Evolutionary conservation across 2,888 invertebrate genomes (phyloP), one percentile per base, ranked within the genome.

Genomic region (Agrochola circellaris): DNA sequence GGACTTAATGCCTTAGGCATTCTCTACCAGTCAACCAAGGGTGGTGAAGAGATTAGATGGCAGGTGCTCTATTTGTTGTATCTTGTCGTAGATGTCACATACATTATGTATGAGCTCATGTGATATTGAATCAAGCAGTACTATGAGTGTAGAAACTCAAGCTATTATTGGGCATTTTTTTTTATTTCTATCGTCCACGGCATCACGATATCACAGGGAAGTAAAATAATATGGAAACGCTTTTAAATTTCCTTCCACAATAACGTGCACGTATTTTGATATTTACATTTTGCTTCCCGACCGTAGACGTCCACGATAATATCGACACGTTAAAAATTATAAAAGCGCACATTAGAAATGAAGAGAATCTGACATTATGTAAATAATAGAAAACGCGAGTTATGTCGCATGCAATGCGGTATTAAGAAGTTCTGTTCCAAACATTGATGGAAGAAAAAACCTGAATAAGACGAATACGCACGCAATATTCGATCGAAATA

Each of bases 71-170:
- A n/a, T n/a, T n/a, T n/a, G 65, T 54, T 69, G 38, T 51, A 70
- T 70, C 58, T 61, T 48, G 58, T 67, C 34, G 38, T 26, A 77
- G 3, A 48, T 48, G 64, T 73, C 79, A 64, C 81, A 64, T 58
- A 23, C 20, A 51, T 38, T 48, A 61, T 48, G 34, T 34, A 68
- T 26, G 56, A 68, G 34, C 8, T 58, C 15, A 51, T 51, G 51
- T 23, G 8, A 4, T 60, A 60, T 17, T 30, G 7, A 60, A 60
- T 17, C 26, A 60, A 60, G 17, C 60, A 30, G 8, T 60, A 60
- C 17, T 56, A 56, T 56, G 56, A 26, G 6, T 56, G 26, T 26
- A 56, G 26, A 26, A 26, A 13, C 15, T 26, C 6, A 56, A 56
- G 13, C 13, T n/a, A 13, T 56, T 56, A n/a, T n/a, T n/a, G 1